phyloP scores from a whole-genome alignment of 2,797 vertebrate species.

The Cyclura pinguis region DNA sequence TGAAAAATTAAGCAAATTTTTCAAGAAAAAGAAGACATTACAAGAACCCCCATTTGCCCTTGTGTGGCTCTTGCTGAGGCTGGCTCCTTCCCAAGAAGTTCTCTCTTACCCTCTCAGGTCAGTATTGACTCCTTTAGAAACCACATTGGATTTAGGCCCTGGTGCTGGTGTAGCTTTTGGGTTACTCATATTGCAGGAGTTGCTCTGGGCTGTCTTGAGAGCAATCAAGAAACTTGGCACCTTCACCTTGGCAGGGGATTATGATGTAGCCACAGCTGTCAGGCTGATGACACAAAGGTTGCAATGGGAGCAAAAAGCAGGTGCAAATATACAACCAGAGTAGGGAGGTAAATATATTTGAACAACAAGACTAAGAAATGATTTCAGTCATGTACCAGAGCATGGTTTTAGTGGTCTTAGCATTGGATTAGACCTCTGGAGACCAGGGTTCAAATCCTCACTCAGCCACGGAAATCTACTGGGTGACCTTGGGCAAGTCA shows the following conservation, averaged over 20 bases:
- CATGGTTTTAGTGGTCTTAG: neutral
- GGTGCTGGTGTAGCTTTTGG: neutral
- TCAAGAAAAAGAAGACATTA: neutral
- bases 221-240: neutral
- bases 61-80: neutral
- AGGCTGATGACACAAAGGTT: slow-evolving; percentile 15
- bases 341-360: neutral
- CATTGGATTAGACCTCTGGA: too few relatives aligned
- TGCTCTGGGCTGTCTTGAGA: neutral
- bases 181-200: slow-evolving; percentile 1
- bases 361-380: neutral
- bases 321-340: neutral
- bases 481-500: neutral
- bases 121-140: slow-evolving; percentile 38
- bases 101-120: slow-evolving; percentile 56
- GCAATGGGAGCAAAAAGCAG: neutral
- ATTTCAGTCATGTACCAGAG: too few relatives aligned
- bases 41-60: neutral
- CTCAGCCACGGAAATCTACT: neutral
- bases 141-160: slow-evolving; percentile 32
- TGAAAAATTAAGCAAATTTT: neutral
- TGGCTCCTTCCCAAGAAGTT: neutral
- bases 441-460: too few relatives aligned
- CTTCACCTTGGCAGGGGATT: neutral
- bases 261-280: slow-evolving; percentile 28